Base-by-base conservation (phyloP, 2,113 vertebrate species). In the Excalfactoria chinensis region DNA sequence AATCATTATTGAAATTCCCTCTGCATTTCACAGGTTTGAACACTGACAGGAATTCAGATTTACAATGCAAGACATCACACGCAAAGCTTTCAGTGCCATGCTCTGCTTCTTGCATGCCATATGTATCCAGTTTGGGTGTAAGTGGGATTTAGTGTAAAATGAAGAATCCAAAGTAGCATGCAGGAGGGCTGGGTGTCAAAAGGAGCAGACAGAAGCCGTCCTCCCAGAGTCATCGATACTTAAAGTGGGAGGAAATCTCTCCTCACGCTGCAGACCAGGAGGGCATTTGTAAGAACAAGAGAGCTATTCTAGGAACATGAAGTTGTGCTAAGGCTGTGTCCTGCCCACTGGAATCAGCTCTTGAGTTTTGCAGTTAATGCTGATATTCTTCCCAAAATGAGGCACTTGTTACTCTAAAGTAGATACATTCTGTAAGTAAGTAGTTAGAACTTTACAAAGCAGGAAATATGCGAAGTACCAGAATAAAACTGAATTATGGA, bases 1-100 rank as follows among this genome's bases (percentile, higher is more conserved):
- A 83, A 93, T 72, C 76, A 76, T 95, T 96, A 93, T 94, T 97
- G 90, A 77, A 97, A 97, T 89, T 96, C 94, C 94, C 90, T 73
- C 60, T 77, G 75, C 93, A 93, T 95, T 93, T 96, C 93, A 75
- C 90, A 93, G 93, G 68, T 96, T 97, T 86, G 72, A 95, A 93
- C 84, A 86, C 81, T 93, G 96, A 82, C 93, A 74, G 74, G 63
- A 82, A 60, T 90, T 59, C 74, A 91, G 84, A 94, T 97, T 96
- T 96, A 92, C 58, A 88, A 40, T 75, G 76, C 91, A 95, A 55
- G 55, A 9, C 88, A 80, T 91, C 41, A 14, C 79, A 20, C 74
- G 63, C 55, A 72, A 41, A 92, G 25, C 86, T 85, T 74, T 40
- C 55, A 56, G 6, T 80, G 30, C 76, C 37, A 43, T 53, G 13